Conservation (phyloP, 2,797 vertebrate species). For the Gadopsis marmoratus region DNA sequence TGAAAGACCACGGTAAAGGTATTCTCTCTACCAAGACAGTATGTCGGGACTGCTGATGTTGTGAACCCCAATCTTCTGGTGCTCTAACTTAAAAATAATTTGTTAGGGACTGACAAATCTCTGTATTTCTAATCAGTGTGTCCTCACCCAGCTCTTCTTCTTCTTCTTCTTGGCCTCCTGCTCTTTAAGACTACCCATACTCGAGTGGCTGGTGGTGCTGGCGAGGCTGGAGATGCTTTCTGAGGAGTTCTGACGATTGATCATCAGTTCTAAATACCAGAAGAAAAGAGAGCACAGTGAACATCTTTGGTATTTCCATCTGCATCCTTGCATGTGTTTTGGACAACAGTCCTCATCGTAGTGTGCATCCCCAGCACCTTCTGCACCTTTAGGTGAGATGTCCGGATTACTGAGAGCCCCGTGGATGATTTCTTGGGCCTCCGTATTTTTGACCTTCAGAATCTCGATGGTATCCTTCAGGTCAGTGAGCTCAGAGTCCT, state of each 20-base stretch:
- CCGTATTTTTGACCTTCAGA: conserved; percentile 94
- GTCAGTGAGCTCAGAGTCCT: conserved; percentile 95
- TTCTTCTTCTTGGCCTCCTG: conserved; percentile 98
- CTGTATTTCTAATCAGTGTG: neutral
- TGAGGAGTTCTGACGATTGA: conserved; percentile 97
- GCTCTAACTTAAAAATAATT: neutral
- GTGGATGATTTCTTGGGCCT: conserved; percentile 95
- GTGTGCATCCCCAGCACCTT: neutral
- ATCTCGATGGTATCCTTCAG: conserved; percentile 95
- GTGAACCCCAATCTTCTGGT: neutral
- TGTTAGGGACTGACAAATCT: neutral
- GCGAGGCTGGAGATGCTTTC: conserved; percentile 97
- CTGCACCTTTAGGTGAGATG: conserved; percentile 89
- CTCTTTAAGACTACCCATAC: conserved; percentile 93
- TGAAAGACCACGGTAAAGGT: neutral
- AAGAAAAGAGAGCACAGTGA: neutral
- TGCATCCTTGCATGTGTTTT: neutral
- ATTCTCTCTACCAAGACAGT: too few species aligned
- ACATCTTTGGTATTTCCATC: neutral
- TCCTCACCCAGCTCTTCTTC: conserved; percentile 97
- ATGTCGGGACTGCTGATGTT: neutral
- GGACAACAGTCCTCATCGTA: neutral
- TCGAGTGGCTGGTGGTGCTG: conserved; percentile 96
- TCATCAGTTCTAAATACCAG: conserved; percentile 87
- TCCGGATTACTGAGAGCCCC: conserved; percentile 91